Evolutionary conservation across 2,888 invertebrate species (phyloP).

Genomic region (Branchellion lobata): DNA sequence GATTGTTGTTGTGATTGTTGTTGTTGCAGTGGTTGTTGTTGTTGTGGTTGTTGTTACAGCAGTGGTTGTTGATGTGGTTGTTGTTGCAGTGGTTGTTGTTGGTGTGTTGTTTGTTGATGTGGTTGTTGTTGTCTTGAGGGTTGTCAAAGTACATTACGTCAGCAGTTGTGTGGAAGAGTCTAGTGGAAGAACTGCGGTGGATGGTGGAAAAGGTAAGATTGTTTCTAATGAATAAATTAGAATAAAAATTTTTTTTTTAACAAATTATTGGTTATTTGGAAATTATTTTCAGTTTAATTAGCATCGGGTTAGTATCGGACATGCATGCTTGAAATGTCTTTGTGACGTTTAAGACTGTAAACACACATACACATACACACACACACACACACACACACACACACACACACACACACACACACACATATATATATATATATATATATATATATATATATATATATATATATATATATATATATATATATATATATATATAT

Average conservation of each 20-base stretch:
- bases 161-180: too few species aligned
- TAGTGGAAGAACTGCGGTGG: too few species aligned
- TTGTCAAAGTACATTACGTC: too few species aligned
- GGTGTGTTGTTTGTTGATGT: background rate
- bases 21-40: background rate
- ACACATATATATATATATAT: background rate
- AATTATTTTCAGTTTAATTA: too few species aligned
- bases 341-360: too few species aligned
- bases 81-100: background rate
- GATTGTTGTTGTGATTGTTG: background rate
- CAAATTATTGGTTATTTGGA: too few species aligned
- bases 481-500: background rate
- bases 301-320: too few species aligned
- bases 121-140: conserved; percentile 2
- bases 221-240: background rate
- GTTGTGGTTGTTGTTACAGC: background rate
- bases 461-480: background rate
- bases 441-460: background rate
- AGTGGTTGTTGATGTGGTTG: background rate
- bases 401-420: conserved; percentile 17
- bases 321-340: too few species aligned
- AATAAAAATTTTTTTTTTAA: background rate
- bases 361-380: conserved; percentile 13
- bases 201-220: background rate
- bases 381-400: background rate